Evolutionary conservation across 2,888 invertebrate genomes (phyloP), one percentile per base, ranked within the genome.

Genomic region (Drosophila nigricruria): DNA sequence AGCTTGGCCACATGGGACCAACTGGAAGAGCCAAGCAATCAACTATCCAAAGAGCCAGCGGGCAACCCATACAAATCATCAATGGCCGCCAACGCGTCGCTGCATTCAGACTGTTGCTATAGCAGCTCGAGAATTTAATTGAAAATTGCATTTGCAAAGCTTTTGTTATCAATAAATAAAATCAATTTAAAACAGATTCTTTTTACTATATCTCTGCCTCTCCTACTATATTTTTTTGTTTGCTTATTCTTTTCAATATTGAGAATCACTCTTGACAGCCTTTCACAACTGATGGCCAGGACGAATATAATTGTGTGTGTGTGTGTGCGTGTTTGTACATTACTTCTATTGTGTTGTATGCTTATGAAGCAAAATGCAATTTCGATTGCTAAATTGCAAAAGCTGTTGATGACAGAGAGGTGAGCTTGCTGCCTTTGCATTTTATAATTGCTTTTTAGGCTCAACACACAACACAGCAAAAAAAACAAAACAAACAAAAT

Each of bases 401-500:
- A 66, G 38, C 67, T 52, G 70, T 18, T 25, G 60, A 68, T 64
- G 36, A 47, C 16, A 49, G 45, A 57, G 5, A 27, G 32, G 45
- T n/a, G 54, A 32, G 30, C 23, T 54, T 23, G 54, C 67, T 57
- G 65, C 34, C 72, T 66, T 66, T 71, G 79, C 79, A 79, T 81
- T 85, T 89, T 87, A 74, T 89, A 87, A 85, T 85, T 85, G 88
- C 79, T 81, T 85, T 85, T 81, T 76, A 79, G 88, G 73, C 89
- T 61, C 65, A 25, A 36, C 57, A n/a, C 5, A 10, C n/a, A 27
- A 36, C 1, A n/a, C 30, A 49, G 5, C 43, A 56, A 52, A 32
- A n/a, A 52, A 56, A 40, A 23, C 10, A 34, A 34, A 4, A 9
- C 6, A 2, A 5, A 45, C 1, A 4, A 8, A 47, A 9, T 18